A percentile compares a stretch with the other conserved stretches of the same genome.
These are phyloP conservation scores for Drosophila saltans DNA, from an alignment of 1,140 invertebrate species.

Conservation along the genomic window DNA sequence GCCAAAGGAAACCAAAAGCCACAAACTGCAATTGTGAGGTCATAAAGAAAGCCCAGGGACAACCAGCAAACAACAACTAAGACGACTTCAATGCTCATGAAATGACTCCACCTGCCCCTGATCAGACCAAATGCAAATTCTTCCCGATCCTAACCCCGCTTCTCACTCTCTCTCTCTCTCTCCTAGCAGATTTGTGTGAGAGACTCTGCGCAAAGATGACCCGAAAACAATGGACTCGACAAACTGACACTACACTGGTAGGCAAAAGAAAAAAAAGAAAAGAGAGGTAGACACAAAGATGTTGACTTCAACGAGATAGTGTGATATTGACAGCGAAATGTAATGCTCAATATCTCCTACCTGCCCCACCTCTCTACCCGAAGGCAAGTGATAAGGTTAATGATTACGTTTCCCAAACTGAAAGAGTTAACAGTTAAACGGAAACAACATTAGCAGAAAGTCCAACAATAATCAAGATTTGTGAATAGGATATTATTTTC, in stretches of 20 bases:
- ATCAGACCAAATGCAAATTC: constrained; percentile 74
- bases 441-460: not conserved
- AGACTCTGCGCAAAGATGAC: constrained; percentile 31
- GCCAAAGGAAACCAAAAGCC: constrained; percentile 45
- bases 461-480: too few species aligned
- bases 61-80: not conserved
- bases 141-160: not conserved
- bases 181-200: not conserved
- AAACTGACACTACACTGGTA: not conserved
- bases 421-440: not conserved
- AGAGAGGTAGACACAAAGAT: not conserved
- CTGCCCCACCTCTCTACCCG: too few species aligned
- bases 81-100: constrained; percentile 1
- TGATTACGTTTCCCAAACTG: not conserved
- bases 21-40: constrained; percentile 52
- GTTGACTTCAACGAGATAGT: constrained; percentile 9
- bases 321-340: constrained; percentile 10
- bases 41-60: constrained; percentile 75
- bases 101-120: constrained; percentile 45
- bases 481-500: too few species aligned
- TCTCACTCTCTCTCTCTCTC: too few species aligned
- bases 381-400: constrained; percentile 12
- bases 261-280: not conserved
- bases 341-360: not conserved
- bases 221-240: constrained; percentile 43